Conservation (phyloP, 2,888 invertebrate genomes). For the Darwinula stevensoni region DNA sequence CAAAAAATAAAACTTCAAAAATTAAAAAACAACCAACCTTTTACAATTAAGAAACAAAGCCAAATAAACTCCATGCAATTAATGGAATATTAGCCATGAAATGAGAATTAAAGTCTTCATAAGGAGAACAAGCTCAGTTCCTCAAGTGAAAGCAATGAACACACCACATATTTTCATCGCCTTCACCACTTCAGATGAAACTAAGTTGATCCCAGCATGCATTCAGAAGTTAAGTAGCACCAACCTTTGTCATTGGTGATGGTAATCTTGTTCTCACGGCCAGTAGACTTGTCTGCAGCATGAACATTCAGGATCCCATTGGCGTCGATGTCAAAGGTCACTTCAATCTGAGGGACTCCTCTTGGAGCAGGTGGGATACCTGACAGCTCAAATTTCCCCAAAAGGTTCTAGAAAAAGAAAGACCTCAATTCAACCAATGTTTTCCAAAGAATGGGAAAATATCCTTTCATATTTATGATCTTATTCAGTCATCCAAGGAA, state of each 20-base stretch:
- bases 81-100: no score
- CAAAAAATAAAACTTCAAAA: no score
- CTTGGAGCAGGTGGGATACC: constrained; percentile 48
- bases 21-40: no score
- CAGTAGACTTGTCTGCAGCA: constrained; percentile 70
- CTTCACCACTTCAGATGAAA: neutral
- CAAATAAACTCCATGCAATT: no score
- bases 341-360: constrained; percentile 42
- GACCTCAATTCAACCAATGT: constrained; percentile 1
- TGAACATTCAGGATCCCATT: constrained; percentile 90
- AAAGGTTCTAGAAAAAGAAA: constrained; percentile 11
- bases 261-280: constrained; percentile 57
- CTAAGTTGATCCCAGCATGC: constrained; percentile 15
- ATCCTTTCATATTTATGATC: constrained; percentile 3
- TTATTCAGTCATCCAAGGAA: constrained; percentile 11
- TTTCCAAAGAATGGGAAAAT: neutral
- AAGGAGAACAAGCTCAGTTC: no score
- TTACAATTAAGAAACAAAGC: no score
- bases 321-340: constrained; percentile 26
- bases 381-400: constrained; percentile 86
- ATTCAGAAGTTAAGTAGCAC: constrained; percentile 7
- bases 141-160: no score
- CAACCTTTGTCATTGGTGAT: constrained; percentile 41
- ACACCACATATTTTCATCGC: no score
- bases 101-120: no score